phyloP scores from a whole-genome alignment of 53 echinoderm and acorn worm genomes.

The Hippasteria phrygiana region DNA sequence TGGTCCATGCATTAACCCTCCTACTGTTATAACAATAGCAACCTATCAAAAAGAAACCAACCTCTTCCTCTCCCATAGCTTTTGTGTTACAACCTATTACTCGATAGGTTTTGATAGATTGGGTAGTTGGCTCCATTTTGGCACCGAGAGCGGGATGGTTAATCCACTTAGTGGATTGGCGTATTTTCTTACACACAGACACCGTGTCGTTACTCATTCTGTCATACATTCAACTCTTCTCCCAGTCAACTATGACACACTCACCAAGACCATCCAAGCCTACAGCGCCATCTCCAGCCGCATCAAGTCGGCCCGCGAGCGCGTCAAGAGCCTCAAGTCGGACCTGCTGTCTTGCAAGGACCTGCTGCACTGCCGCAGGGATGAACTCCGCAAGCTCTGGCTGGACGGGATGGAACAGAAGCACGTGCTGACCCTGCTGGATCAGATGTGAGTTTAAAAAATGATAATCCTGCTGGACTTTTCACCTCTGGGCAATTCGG shows the following conservation, averaged over 20 bases:
- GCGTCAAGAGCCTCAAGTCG: constrained; percentile 82
- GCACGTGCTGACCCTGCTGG: constrained; percentile 89
- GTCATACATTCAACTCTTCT: not conserved
- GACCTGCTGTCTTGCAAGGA: constrained; percentile 97
- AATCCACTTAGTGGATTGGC: not conserved
- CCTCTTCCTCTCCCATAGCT: no score
- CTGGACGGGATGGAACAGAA: constrained; percentile 99
- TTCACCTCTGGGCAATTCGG: no score
- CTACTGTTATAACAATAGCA: no score
- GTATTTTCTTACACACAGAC: no score
- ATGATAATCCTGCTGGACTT: not conserved
- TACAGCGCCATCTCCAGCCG: constrained; percentile 97
- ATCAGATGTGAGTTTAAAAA: constrained; percentile 87
- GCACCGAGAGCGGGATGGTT: no score
- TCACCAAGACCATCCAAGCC: constrained; percentile 98
- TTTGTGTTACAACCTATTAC: no score
- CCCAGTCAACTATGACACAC: constrained; percentile 92
- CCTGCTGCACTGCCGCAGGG: constrained; percentile 93
- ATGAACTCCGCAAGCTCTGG: constrained; percentile 92
- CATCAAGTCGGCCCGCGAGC: constrained; percentile 90
- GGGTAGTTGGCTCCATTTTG: no score
- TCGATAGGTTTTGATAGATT: no score
- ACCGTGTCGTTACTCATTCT: no score
- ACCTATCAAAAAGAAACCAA: no score
- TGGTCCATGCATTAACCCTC: no score